Base-by-base conservation (phyloP, 2,888 invertebrate genomes). In the Cantharis rustica region DNA sequence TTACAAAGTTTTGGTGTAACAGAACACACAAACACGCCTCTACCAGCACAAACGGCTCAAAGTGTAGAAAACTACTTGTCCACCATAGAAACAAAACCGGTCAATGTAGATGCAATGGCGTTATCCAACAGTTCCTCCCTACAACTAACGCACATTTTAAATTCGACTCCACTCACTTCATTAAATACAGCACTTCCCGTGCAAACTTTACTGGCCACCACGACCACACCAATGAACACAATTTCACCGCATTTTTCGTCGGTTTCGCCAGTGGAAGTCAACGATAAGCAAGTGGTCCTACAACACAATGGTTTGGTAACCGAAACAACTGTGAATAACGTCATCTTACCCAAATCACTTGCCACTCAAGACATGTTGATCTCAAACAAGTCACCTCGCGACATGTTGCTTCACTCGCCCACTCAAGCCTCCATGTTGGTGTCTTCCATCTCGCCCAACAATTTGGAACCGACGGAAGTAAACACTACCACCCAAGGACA, bases 11-110 rank as follows among this genome's bases (percentile, higher is more conserved):
- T 91, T 80, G 89, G 90, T 1, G 87, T 88, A 11, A 81, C 90
- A 87, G 85, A 86, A 86, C 82, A 88, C 85, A 77, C 88, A 83
- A 83, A 84, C 84, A 83, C 89, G 79, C 88, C 90, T 11, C 86
- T 91, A 23, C 90, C 90, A 0, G 89, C 90, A 5, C 91, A 92
- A 85, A 91, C 90, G 80, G 91, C 88, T 9, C 91, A 91, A 84
- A 91, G 90, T 79, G 90, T 92, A 23, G 91, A 91, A 80, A 91
- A 90, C 80, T 92, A 90, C 83, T 85, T 92, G 17, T 90, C 90
- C 31, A 90, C 90, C 72, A 89, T 91, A 16, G 91, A 91, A 79
- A 83, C 84, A 3, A 75, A 74, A 70, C 20, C 76, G n/a, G 26
- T 76, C 4, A 78, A 47, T n/a, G 71, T 72, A 10, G 73, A 76